Base-by-base conservation (phyloP, 2,113 vertebrate genomes). In the Prionailurus viverrinus region DNA sequence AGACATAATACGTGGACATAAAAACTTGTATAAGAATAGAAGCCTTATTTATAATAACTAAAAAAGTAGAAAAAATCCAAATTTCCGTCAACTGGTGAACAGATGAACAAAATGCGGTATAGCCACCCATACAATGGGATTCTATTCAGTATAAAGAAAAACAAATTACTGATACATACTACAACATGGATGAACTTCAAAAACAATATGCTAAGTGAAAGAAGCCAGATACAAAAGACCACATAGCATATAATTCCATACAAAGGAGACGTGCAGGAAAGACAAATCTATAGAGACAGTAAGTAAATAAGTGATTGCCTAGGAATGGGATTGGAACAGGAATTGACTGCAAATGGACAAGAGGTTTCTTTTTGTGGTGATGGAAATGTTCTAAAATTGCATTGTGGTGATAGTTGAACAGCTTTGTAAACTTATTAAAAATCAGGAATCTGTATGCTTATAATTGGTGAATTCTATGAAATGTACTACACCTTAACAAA, bases 361-460 rank as follows among this genome's bases (percentile, higher is more conserved):
- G 9, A 73, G 11, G 0, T 15, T 71, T 83, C 79, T 85, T 85
- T 61, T 14, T 29, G 19, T 48, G 65, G 15, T 69, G 63, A 97
- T 51, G 36, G 33, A 85, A 68, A 58, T 66, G 6, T 94, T 71
- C 82, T 80, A 86, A 68, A 86, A 85, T 25, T 96, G 84, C 41
- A 81, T 88, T 79, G 58, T 84, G 8, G 53, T 19, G 31, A 85
- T 89, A 33, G 4, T 65, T 63, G 14, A 29, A 66, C 7, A 86
- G 51, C 25, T 94, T 81, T 76, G 39, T 80, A 89, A 78, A 39
- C 69, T 91, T 88, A 81, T n/a, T 65, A 74, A 93, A 88, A 68
- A 48, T 69, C 61, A 86, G 76, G 63, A 85, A 87, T 11, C 29
- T 66, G 29, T 86, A 86, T 14, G 39, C 2, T 33, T 73, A 74